Base-by-base conservation (phyloP, 1,140 invertebrate genomes). In the Mizuhopecten yessoensis region DNA sequence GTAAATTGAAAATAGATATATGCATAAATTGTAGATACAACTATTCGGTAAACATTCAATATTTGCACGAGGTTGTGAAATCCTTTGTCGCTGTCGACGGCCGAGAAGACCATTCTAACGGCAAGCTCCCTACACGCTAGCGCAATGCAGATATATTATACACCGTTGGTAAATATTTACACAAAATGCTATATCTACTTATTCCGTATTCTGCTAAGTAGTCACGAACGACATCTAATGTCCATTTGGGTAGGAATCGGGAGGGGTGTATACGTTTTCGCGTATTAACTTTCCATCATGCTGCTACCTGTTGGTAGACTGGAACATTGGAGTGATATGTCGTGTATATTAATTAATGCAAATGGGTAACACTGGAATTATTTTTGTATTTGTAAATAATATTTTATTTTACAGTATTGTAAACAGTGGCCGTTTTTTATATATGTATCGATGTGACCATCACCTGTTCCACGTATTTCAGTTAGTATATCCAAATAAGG, bases 1-100 rank as follows among this genome's bases (percentile, higher is more conserved):
- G 57, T 75, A 75, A 75, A 75, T 75, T 75, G 57, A 75, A 75
- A 75, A 75, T n/a, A 75, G 57, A 75, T 75, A 75, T 75, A 75
- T 75, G 57, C 57, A 75, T 75, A 75, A 75, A 75, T 75, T 75
- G 57, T 29, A 75, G 57, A n/a, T 29, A 23, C 57, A 75, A 75
- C 57, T 3, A 75, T 75, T 75, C 23, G 29, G 57, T 17, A 75
- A 75, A 75, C 57, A 75, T 75, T 75, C 57, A 75, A 75, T 75
- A 75, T 75, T 75, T 75, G 57, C 57, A n/a, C 57, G 57, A 75
- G 57, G 57, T 75, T 75, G 57, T 75, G 23, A 29, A 75, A 29
- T 75, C n/a, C 57, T 75, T 75, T 75, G 57, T 75, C n/a, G 57
- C n/a, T n/a, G 57, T n/a, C 23, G 57, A 75, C 57, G 57, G n/a